Evolutionary conservation across 1,140 invertebrate genomes (phyloP).

Genomic region (Anastrepha obliqua): DNA sequence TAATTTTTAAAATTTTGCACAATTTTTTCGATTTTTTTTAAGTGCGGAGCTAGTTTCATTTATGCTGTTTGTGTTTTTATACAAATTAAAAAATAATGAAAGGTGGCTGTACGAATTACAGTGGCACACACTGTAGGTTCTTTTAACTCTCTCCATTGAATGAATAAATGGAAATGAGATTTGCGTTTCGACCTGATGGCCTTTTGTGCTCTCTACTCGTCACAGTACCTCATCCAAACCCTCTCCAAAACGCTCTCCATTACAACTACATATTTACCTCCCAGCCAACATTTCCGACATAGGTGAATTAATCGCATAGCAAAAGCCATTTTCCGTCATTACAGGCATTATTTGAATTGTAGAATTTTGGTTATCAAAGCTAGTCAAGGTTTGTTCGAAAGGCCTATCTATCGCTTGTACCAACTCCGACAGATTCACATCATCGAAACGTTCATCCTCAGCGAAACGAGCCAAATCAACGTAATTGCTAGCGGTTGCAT

Average conservation of each 20-base stretch:
- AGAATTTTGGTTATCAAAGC: conserved; percentile 69
- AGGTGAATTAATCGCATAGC: conserved; percentile 80
- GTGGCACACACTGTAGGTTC: too few relatives aligned
- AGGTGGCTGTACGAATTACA: too few relatives aligned
- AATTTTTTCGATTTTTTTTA: too few relatives aligned
- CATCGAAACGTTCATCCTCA: conserved; percentile 72
- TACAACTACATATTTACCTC: conserved; percentile 57
- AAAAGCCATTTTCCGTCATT: conserved; percentile 80
- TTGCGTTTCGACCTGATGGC: too few relatives aligned
- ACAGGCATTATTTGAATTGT: conserved; percentile 74
- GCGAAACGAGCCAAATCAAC: conserved; percentile 74
- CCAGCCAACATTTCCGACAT: conserved; percentile 67
- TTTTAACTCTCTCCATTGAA: too few relatives aligned
- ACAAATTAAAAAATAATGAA: too few relatives aligned
- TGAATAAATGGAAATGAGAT: too few relatives aligned
- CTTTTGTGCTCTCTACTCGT: too few relatives aligned
- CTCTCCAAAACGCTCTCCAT: neutral
- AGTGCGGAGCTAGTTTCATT: too few relatives aligned
- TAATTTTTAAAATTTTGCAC: too few relatives aligned
- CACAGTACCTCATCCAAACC: too few relatives aligned
- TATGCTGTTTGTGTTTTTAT: too few relatives aligned
- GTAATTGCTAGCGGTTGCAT: conserved; percentile 71
- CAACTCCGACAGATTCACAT: conserved; percentile 70
- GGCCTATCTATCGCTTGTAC: conserved; percentile 72
- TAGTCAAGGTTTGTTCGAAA: conserved; percentile 75